Conservation (phyloP, 2,113 vertebrate genomes). For the Mionectes macconnelli region DNA sequence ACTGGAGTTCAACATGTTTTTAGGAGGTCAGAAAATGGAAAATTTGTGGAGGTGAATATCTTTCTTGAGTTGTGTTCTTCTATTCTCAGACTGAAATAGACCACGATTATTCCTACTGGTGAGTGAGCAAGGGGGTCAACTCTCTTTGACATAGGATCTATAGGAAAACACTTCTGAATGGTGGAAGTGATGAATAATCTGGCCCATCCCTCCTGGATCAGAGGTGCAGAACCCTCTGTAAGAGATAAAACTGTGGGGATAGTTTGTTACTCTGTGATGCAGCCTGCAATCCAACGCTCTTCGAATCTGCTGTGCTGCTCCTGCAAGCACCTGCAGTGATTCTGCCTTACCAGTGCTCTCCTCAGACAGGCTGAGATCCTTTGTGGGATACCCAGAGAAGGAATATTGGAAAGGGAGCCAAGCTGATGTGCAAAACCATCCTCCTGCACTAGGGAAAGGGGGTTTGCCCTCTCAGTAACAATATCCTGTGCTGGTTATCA, state of each 20-base stretch:
- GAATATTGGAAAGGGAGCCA: neutral
- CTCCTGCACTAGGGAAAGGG: neutral
- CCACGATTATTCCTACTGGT: neutral
- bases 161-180: neutral
- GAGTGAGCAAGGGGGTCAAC: neutral
- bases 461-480: neutral
- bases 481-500: neutral
- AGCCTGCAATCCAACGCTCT: fast-evolving
- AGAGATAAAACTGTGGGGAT: fast-evolving
- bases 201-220: fast-evolving
- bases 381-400: neutral
- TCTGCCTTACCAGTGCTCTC: neutral
- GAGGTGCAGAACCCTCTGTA: neutral
- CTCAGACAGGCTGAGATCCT: neutral
- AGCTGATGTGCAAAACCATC: neutral
- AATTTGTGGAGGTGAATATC: neutral
- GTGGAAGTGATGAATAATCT: neutral
- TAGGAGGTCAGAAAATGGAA: neutral
- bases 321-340: neutral
- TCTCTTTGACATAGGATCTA: neutral
- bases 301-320: neutral
- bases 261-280: neutral
- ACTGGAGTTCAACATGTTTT: neutral
- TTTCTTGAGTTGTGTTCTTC: neutral
- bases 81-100: neutral